phyloP scores from a whole-genome alignment of 2,888 invertebrate species.

The Noctua fimbriata region DNA sequence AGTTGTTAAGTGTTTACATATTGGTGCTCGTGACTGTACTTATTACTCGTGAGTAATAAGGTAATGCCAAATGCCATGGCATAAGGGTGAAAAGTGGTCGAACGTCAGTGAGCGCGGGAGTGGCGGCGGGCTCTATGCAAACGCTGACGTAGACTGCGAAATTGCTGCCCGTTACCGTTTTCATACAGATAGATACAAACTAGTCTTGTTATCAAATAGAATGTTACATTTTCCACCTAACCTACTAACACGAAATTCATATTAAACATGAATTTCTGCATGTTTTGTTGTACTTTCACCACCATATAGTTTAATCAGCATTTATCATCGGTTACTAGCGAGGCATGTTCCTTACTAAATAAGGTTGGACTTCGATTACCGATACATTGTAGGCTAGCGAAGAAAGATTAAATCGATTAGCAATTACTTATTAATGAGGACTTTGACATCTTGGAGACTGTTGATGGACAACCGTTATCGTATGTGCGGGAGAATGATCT shows the following conservation, averaged over 20 bases:
- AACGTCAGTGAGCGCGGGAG: too few relatives aligned
- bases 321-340: constrained; percentile 34
- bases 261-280: neutral
- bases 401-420: constrained; percentile 44
- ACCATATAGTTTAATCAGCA: constrained; percentile 33
- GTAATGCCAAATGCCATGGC: too few relatives aligned
- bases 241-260: neutral
- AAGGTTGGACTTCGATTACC: constrained; percentile 46
- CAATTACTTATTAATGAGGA: constrained; percentile 51
- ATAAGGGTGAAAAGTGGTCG: too few relatives aligned
- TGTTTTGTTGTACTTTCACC: neutral
- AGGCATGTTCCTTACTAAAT: constrained; percentile 42
- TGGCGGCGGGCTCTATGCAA: too few relatives aligned
- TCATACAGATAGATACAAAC: neutral
- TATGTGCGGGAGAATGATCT: constrained; percentile 1
- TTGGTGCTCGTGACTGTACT: too few relatives aligned
- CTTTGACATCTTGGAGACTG: constrained; percentile 31
- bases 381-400: constrained; percentile 54
- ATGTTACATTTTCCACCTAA: neutral
- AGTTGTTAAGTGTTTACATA: too few relatives aligned
- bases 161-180: neutral
- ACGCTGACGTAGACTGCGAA: too few relatives aligned
- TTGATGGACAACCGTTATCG: constrained; percentile 39
- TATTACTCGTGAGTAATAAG: too few relatives aligned
- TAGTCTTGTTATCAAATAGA: neutral